Conservation (phyloP, 2,888 invertebrate genomes). For the Uropetala carovei region DNA sequence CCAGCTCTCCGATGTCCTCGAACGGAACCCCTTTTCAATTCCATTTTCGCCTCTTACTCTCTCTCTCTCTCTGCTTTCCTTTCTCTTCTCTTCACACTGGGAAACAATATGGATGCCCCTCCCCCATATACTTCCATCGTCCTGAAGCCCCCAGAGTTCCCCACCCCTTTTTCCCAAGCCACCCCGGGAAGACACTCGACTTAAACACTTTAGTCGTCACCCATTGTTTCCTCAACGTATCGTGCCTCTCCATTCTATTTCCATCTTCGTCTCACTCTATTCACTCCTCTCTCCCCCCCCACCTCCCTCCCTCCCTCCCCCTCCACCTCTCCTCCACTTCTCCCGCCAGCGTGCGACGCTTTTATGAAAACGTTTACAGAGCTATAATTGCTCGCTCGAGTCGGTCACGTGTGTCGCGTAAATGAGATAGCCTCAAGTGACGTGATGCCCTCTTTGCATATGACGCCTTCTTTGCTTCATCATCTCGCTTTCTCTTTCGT, state of each 20-base stretch:
- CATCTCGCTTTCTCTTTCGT: background rate
- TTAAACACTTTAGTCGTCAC: constrained; percentile 46
- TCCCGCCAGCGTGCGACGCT: background rate
- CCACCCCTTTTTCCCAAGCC: background rate
- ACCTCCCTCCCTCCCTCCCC: background rate
- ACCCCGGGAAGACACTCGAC: background rate
- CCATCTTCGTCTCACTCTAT: background rate
- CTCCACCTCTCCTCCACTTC: background rate
- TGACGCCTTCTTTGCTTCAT: background rate
- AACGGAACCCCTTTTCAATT: background rate
- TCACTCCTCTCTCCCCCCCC: background rate
- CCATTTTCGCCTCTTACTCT: too few species aligned
- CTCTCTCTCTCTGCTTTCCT: background rate
- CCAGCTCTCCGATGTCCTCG: constrained; percentile 17
- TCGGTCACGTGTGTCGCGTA: constrained; percentile 36
- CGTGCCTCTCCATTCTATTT: background rate
- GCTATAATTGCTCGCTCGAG: constrained; percentile 44
- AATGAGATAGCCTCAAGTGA: background rate
- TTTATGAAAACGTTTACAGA: constrained; percentile 52
- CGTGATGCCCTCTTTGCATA: constrained; percentile 28
- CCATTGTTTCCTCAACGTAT: constrained; percentile 45
- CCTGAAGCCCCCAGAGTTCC: background rate
- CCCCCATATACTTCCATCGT: background rate
- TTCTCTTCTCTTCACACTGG: background rate
- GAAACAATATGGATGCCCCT: background rate